Percentiles rank a stretch among this genome's conserved stretches.
These are phyloP conservation scores for Gymnoscopelus microlampas DNA, from an alignment of 2,797 vertebrate genomes.

Conservation along the genomic window DNA sequence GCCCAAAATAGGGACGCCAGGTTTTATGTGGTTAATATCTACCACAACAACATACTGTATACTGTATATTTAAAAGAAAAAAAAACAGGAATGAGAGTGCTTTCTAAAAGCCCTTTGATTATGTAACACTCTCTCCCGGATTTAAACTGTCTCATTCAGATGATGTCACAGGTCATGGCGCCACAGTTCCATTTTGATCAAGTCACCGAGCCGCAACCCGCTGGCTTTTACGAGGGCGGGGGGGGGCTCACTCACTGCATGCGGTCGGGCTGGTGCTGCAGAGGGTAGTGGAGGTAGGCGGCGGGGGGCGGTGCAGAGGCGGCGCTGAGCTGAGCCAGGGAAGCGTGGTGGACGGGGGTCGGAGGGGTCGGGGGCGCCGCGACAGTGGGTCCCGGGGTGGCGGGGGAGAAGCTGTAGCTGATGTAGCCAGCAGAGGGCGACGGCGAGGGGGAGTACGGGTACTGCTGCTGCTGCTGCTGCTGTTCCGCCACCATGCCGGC, in stretches of 20 bases:
- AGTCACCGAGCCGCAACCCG: too few species aligned
- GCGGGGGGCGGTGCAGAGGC: constrained; percentile 53
- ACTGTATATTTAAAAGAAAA: constrained; percentile 20
- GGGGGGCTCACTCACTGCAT: constrained; percentile 82
- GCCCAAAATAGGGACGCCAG: too few species aligned
- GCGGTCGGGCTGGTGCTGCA: constrained; percentile 87
- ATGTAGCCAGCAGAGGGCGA: constrained; percentile 89
- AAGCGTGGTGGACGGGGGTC: constrained; percentile 58
- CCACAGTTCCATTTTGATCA: constrained; percentile 27
- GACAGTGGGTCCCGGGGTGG: constrained; percentile 55
- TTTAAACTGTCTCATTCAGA: constrained; percentile 56
- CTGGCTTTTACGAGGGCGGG: too few species aligned
- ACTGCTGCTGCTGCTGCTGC: constrained; percentile 82
- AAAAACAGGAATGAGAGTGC: constrained; percentile 58
- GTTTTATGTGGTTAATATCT: constrained; percentile 30
- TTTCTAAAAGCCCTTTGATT: constrained; percentile 72
- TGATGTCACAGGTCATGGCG: constrained; percentile 66
- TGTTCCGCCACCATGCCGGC: constrained; percentile 70
- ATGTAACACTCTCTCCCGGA: constrained; percentile 49
- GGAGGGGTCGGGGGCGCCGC: constrained; percentile 63
- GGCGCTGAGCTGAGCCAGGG: constrained; percentile 59
- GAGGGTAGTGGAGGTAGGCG: constrained; percentile 88
- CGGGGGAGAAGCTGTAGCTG: constrained; percentile 87
- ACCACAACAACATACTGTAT: constrained; percentile 42
- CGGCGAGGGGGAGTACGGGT: constrained; percentile 90